These are phyloP conservation scores for Gephyroberyx darwinii DNA, from an alignment of 2,797 vertebrate species.

Conservation along the genomic window DNA sequence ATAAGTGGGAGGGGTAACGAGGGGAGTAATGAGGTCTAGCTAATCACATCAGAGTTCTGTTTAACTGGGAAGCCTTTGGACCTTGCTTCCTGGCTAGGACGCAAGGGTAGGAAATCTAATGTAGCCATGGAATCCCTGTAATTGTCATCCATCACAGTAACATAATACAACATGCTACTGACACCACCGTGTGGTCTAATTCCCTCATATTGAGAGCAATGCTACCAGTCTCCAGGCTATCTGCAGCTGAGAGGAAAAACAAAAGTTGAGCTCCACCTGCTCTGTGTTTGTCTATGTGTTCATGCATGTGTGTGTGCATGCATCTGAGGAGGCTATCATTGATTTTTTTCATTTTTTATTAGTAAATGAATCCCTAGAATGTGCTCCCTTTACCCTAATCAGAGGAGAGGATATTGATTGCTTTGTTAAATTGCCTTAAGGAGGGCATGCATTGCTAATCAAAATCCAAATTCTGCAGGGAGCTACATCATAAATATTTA, in stretches of 20 bases:
- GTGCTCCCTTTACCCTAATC: conserved; percentile 44
- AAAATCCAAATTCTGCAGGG: conserved; percentile 62
- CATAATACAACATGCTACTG: conserved; percentile 37
- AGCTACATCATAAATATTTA: conserved; percentile 57
- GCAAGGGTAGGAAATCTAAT: conserved; percentile 68
- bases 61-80: conserved; percentile 58
- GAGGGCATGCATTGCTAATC: conserved; percentile 69
- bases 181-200: conserved; percentile 3
- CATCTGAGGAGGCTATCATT: conserved; percentile 32
- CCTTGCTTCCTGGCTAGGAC: conserved; percentile 50
- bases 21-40: conserved; percentile 55
- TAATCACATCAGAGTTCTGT: conserved; percentile 71
- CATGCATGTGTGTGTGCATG: neutral
- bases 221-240: neutral
- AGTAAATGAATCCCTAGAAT: conserved; percentile 68
- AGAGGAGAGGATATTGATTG: conserved; percentile 66
- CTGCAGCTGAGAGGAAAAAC: conserved; percentile 17
- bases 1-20: conserved; percentile 54
- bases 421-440: conserved; percentile 64
- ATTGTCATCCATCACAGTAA: conserved; percentile 67
- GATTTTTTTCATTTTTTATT: conserved; percentile 71
- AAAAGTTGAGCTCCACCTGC: conserved; percentile 32
- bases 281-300: conserved; percentile 6
- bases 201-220: neutral
- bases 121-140: conserved; percentile 65